A percentile compares a stretch with the other conserved stretches of the same genome.
phyloP scores from a whole-genome alignment of 1,140 invertebrate species.

The Drosophila navojoa region DNA sequence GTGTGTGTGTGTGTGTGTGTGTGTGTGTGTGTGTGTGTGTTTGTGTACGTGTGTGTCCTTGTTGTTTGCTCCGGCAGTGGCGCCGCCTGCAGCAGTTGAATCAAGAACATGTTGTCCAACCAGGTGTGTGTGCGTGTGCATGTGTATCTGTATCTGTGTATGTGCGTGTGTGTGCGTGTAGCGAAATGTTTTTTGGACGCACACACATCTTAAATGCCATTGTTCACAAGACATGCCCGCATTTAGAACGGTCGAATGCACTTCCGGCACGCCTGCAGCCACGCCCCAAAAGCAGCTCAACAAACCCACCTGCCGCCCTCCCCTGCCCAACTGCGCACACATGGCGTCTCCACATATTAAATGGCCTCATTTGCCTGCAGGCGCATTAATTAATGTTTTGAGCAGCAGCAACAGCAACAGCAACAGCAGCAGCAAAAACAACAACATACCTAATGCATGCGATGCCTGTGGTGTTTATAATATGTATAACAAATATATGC shows the following conservation, averaged over 20 bases:
- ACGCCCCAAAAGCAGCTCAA: constrained; percentile 6
- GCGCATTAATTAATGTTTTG: too few species aligned
- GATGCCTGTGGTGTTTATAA: constrained; percentile 17
- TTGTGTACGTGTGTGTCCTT: too few species aligned
- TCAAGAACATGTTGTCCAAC: constrained; percentile 72
- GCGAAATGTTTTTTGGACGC: constrained; percentile 62
- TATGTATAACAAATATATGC: constrained; percentile 29
- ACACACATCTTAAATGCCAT: constrained; percentile 74
- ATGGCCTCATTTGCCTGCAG: constrained; percentile 39
- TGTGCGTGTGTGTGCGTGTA: constrained; percentile 23
- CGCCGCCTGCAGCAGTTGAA: constrained; percentile 66
- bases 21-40: too few species aligned
- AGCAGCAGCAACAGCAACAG: constrained; percentile 53
- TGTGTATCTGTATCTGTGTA: neutral
- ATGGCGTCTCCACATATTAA: constrained; percentile 50
- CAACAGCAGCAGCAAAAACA: too few species aligned
- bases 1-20: constrained; percentile 46
- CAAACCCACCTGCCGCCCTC: constrained; percentile 22
- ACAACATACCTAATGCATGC: constrained; percentile 37
- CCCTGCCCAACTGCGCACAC: constrained; percentile 9
- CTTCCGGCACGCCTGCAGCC: constrained; percentile 67
- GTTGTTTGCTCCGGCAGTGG: constrained; percentile 68
- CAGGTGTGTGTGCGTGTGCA: constrained; percentile 52
- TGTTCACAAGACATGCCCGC: constrained; percentile 80
- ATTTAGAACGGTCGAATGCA: constrained; percentile 73